Evolutionary conservation across 2,888 invertebrate species (phyloP), one percentile per base, ranked within the genome.

Genomic region (Alitta virens): DNA sequence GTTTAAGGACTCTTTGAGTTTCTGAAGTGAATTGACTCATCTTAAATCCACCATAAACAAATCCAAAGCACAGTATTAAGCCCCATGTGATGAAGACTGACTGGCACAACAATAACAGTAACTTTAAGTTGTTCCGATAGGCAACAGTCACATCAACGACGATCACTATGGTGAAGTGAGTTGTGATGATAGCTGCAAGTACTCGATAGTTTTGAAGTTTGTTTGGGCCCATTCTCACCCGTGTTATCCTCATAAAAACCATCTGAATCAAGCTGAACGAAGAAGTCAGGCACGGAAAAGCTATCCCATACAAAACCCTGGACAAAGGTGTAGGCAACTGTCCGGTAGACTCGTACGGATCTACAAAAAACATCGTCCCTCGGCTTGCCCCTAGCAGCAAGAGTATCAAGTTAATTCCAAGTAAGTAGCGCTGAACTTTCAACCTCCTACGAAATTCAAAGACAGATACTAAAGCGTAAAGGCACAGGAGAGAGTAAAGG

Each of bases 191-290:
- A 40, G 85, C 73, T 46, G 83, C 84, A 27, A 85, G 77, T 67
- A 83, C 84, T 25, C 85, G 84, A 72, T 85, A 84, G 64, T 82
- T 83, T 56, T 84, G 81, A 62, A 86, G 74, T 58, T 79, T 82
- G 66, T 83, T 83, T 46, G 84, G 84, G 12, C 85, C 85, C 58
- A 85, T 79, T 67, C 84, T 84, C 54, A 86, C 78, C 79, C 85
- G 85, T 18, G 86, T 86, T 62, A 86, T 77, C 69, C 86, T 85
- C 54, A 86, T 79, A 70, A 86, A 85, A 62, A 86, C 85, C 68
- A 86, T 77, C 75, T 86, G 86, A 65, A 86, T 83, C 60, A 86
- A 82, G 66, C 85, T 84, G 75, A 86, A 86, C 43, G 86, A 85
- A 43, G 86, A 85, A 55, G 85, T 84, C 63, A 86, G 81, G 72